Percentiles rank a stretch among this genome's conserved stretches.
Conservation (phyloP, 2,797 vertebrate species). For the Gymnothorax reevesii region DNA sequence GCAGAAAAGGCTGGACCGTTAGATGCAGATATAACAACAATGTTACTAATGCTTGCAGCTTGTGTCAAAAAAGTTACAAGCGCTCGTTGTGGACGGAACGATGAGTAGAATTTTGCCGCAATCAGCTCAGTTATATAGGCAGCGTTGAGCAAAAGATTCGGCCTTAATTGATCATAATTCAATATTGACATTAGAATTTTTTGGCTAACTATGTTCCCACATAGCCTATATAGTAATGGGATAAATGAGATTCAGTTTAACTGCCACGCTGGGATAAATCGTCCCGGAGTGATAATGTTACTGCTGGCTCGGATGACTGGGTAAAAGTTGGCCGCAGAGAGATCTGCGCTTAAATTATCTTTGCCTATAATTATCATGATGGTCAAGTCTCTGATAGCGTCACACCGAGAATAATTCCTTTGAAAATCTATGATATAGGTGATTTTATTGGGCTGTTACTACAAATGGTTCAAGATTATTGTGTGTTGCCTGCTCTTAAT, state of each 20-base stretch:
- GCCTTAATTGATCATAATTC: neutral
- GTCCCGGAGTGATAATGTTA: neutral
- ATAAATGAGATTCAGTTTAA: neutral
- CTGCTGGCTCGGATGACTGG: neutral
- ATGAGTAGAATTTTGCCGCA: neutral
- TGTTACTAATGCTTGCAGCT: neutral
- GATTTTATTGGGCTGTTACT: neutral
- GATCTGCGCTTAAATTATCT: neutral
- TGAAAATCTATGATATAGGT: neutral
- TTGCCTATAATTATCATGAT: neutral
- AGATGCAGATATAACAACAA: neutral
- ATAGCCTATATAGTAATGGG: neutral
- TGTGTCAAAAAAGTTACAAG: neutral
- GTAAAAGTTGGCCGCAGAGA: neutral
- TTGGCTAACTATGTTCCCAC: neutral
- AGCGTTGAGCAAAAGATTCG: neutral
- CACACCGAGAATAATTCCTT: neutral
- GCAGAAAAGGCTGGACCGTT: constrained; percentile 6
- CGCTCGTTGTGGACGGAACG: neutral
- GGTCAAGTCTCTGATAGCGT: neutral
- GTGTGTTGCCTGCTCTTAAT: neutral
- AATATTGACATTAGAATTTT: neutral
- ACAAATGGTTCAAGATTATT: neutral
- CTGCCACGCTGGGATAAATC: neutral
- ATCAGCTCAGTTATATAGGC: neutral